These are phyloP conservation scores for Ramazzottius varieornatus DNA, from an alignment of 2,888 invertebrate species.

Conservation along the genomic window DNA sequence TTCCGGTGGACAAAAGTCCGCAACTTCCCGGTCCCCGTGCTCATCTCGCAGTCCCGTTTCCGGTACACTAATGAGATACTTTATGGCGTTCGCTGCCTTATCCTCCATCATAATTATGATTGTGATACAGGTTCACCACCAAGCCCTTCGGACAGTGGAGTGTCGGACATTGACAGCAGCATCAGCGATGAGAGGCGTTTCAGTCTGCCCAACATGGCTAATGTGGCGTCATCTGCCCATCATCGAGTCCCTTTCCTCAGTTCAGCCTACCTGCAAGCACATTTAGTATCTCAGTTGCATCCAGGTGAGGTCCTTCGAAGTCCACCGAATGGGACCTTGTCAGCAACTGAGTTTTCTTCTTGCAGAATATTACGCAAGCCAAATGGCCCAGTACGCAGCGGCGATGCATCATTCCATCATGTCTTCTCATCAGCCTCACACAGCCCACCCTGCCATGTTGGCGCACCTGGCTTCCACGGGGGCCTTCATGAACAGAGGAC, in stretches of 20 bases:
- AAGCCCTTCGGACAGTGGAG: conserved; percentile 86
- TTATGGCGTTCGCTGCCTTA: too few species aligned
- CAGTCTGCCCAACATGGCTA: too few species aligned
- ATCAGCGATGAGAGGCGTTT: conserved; percentile 19
- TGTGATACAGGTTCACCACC: conserved; percentile 54
- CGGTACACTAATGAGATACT: too few species aligned
- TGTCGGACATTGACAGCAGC: conserved; percentile 82
- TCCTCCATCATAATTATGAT: too few species aligned
- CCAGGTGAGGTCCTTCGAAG: neutral
- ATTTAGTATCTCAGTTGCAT: neutral
- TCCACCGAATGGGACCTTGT: too few species aligned
- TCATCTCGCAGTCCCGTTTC: neutral
- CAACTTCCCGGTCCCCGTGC: neutral
- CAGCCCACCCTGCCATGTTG: neutral
- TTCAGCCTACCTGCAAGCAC: neutral
- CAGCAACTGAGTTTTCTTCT: too few species aligned
- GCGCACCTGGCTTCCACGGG: neutral
- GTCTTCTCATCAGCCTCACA: neutral
- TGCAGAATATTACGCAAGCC: neutral
- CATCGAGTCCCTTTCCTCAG: neutral
- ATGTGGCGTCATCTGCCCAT: too few species aligned
- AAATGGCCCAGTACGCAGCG: neutral
- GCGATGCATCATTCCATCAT: conserved; percentile 1
- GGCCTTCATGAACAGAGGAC: neutral
- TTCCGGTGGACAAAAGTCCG: neutral